Percentiles rank a stretch among this genome's conserved stretches.
Evolutionary conservation across 2,113 vertebrate genomes (phyloP).

Genomic region (Alosa alosa): DNA sequence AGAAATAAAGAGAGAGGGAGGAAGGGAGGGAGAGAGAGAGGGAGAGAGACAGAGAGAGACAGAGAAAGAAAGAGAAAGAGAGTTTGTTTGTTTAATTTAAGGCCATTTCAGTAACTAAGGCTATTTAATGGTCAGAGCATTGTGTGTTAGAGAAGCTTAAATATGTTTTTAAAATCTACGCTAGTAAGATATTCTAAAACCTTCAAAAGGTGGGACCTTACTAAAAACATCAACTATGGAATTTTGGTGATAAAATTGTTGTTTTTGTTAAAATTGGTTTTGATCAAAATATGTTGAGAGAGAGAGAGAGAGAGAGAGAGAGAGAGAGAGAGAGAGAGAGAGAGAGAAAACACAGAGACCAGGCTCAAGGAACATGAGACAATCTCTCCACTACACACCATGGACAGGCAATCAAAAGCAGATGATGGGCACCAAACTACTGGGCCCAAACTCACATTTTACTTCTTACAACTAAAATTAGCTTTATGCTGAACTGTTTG

Average conservation of each 20-base stretch:
- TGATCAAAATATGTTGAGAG: neutral
- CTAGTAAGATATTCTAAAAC: too few species aligned
- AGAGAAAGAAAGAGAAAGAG: too few species aligned
- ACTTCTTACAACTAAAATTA: neutral
- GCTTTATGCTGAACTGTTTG: neutral
- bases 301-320: neutral
- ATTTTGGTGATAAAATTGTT: too few species aligned
- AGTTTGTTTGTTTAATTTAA: too few species aligned
- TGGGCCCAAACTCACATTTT: neutral
- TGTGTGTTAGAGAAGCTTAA: too few species aligned
- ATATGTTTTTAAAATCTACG: too few species aligned
- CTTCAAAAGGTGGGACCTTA: too few species aligned
- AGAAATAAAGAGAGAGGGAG: conserved; percentile 13
- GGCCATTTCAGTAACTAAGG: too few species aligned
- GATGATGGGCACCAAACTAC: neutral
- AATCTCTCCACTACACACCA: neutral
- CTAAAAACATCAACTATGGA: too few species aligned
- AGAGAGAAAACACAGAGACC: neutral
- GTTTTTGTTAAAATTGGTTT: too few species aligned
- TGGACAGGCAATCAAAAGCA: neutral
- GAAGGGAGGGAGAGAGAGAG: conserved; percentile 23
- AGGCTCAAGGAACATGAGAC: neutral
- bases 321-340: neutral
- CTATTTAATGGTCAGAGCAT: too few species aligned
- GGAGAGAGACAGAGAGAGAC: too few species aligned